These are phyloP conservation scores for Clivina fossor DNA, from an alignment of 2,888 invertebrate species.

Conservation along the genomic window DNA sequence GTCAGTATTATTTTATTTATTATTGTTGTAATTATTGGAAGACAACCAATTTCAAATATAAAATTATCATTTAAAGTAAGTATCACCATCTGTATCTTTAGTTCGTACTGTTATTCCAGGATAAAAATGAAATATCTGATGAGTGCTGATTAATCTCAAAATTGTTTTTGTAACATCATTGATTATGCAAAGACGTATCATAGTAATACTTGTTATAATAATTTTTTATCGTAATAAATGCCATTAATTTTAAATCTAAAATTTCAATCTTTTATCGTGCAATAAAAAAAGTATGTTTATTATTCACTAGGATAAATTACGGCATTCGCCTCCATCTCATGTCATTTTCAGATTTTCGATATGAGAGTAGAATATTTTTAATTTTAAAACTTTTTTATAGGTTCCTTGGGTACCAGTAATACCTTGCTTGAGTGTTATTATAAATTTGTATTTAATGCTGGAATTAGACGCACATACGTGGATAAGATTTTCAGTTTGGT, in stretches of 20 bases:
- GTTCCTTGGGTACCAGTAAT: slow-evolving; percentile 84
- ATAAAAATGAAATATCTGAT: background rate
- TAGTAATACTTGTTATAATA: too few species aligned
- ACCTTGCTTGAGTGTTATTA: slow-evolving; percentile 80
- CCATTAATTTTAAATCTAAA: too few species aligned
- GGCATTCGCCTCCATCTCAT: too few species aligned
- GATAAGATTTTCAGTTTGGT: slow-evolving; percentile 86
- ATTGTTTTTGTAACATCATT: background rate
- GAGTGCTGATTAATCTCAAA: background rate
- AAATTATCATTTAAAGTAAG: slow-evolving; percentile 72
- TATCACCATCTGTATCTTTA: slow-evolving; percentile 5
- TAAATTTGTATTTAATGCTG: slow-evolving; percentile 89
- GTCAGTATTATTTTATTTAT: slow-evolving; percentile 58
- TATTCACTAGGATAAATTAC: too few species aligned
- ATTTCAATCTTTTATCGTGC: too few species aligned
- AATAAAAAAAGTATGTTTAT: too few species aligned
- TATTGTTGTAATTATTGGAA: slow-evolving; percentile 62
- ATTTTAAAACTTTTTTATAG: slow-evolving; percentile 54
- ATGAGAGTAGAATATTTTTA: slow-evolving; percentile 13
- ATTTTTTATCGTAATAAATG: background rate
- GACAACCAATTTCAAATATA: slow-evolving; percentile 67
- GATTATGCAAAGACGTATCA: too few species aligned
- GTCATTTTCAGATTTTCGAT: too few species aligned
- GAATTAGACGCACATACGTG: slow-evolving; percentile 83
- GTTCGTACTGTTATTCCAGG: slow-evolving; percentile 2